Percentiles rank a stretch among this genome's conserved stretches.
Evolutionary conservation across 2,888 invertebrate species (phyloP).

Genomic region (Lutraria lutraria): DNA sequence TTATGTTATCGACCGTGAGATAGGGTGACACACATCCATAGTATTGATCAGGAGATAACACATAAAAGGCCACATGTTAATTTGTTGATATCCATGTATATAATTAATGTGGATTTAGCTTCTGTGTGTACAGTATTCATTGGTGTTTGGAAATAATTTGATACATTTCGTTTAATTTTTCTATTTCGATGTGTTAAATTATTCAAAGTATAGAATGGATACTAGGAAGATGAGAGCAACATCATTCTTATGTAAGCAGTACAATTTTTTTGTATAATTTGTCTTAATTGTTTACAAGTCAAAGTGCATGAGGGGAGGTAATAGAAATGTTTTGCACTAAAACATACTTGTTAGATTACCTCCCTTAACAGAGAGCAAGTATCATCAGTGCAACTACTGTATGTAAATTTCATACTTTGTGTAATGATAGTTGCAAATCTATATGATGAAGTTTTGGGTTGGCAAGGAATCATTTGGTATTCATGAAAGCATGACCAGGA

Average conservation of each 20-base stretch:
- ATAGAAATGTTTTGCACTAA: neutral
- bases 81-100: neutral
- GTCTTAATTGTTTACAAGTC: neutral
- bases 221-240: neutral
- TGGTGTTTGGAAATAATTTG: neutral
- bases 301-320: neutral
- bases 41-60: conserved; percentile 8
- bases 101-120: neutral
- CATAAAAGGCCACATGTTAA: conserved; percentile 28
- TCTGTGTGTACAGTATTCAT: neutral
- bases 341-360: neutral
- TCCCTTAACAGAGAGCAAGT: neutral
- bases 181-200: neutral
- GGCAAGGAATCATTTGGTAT: too few relatives aligned
- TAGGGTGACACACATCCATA: neutral
- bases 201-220: neutral
- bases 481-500: too few relatives aligned
- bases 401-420: too few relatives aligned
- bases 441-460: too few relatives aligned
- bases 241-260: neutral
- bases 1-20: neutral
- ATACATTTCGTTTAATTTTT: neutral
- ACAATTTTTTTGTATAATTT: neutral
- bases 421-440: too few relatives aligned
- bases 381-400: too few relatives aligned